Evolutionary conservation across 2,888 invertebrate species (phyloP), one percentile per base, ranked within the genome.

Genomic region (Tuberolachnus salignus): DNA sequence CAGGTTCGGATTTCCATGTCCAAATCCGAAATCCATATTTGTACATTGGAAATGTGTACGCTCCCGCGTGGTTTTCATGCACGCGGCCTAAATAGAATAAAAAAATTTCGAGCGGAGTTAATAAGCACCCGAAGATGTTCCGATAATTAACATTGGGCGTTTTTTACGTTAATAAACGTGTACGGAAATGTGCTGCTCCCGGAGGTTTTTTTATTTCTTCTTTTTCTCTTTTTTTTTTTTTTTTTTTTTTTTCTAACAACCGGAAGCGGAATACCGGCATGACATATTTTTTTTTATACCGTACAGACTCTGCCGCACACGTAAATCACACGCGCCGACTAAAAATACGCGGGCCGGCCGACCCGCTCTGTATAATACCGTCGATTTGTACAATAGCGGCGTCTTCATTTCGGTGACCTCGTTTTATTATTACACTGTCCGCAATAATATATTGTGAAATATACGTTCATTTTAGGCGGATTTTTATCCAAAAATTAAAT

Each of bases 271-370:
- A 64, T 8, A 71, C 19, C 51, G 13, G 23, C n/a, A 55, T 55
- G 74, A 13, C 19, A 55, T 42, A 63, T 16, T 72, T 9, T 42
- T 51, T 11, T 51, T 11, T 9, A 19, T 34, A 34, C 34, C 6
- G 34, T 34, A 34, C 6, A 6, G n/a, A 16, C 3, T n/a, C 34
- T 11, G 10, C 26, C 19, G 26, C 23, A 23, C 44, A 57, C n/a
- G 42, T 74, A 64, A 74, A 74, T 75, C 74, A 46, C 9, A 34
- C 21, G n/a, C n/a, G 64, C 42, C n/a, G n/a, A n/a, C 74, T 74
- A 74, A 74, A 74, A 74, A 74, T 74, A 74, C 49, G 44, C 42
- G 9, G 13, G 64, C 51, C n/a, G 16, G n/a, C n/a, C n/a, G n/a
- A n/a, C n/a, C n/a, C n/a, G n/a, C n/a, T n/a, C n/a, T n/a, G n/a